Evolutionary conservation across 2,797 vertebrate genomes (phyloP), one percentile per base, ranked within the genome.

Genomic region (Rhynchonycteris naso): DNA sequence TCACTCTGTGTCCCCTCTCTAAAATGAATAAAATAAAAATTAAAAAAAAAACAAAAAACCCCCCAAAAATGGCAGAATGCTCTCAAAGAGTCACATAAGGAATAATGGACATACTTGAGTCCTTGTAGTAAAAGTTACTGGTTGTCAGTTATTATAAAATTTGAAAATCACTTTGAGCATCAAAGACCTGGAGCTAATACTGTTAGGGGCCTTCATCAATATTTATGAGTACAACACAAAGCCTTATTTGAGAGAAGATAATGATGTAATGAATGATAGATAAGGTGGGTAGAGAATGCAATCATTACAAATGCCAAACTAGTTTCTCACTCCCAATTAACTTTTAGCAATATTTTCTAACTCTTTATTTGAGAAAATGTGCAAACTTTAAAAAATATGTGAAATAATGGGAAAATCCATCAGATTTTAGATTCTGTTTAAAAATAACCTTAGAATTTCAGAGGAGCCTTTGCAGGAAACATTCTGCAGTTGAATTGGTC

Each of bases 151-250:
- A 58, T 54, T 50, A 84, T 13, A 96, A 95, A 74, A 79, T 5
- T 59, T 65, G 38, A 90, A 72, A 95, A 82, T 83, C 58, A 93
- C 18, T 93, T 78, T 65, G 66, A 83, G 52, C 54, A 54, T 47
- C 7, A 84, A 71, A 14, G 38, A 22, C 66, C 47, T 52, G 76
- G 21, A 71, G n/a, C 2, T 65, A 90, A 79, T 47, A 66, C 6
- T 86, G 82, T 65, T 76, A 88, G 72, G 24, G 26, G 66, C 1
- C 13, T 72, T 90, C 83, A 68, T 83, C 47, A 92, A 83, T 83
- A 96, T 92, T 79, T 33, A 88, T 81, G 66, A 80, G 35, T 54
- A 69, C 47, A 78, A 75, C 35, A 80, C 28, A 90, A 68, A 91
- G 18, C 13, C 52, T 85, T 81, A 85, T n/a, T 85, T 24, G 33